Base-by-base conservation (phyloP, 2,888 invertebrate species). In the Ditylenchus weischeri region DNA sequence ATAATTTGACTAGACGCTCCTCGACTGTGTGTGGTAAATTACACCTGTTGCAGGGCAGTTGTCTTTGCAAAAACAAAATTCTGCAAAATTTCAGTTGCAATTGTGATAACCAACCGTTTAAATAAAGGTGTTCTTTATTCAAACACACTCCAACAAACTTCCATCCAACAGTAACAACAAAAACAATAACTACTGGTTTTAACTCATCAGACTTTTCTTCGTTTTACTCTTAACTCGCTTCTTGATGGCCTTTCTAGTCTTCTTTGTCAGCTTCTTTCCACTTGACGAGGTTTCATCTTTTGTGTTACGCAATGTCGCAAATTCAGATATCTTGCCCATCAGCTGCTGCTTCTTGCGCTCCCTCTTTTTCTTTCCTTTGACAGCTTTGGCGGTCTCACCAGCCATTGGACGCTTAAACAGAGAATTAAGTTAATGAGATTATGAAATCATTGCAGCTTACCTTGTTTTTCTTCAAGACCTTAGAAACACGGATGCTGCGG, bases 401-500 rank as follows among this genome's bases (percentile, higher is more conserved):
- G 59, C 59, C 23, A 59, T 11, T 15, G 38, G n/a, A 5, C 59
- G 23, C 59, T 59, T 13, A 36, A 59, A n/a, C n/a, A n/a, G n/a
- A n/a, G n/a, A 59, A 59, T 1, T 2, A 19, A 21, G 38, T 59
- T 43, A 43, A 43, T 13, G 15, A 43, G 1, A 7, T 38, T 8
- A 36, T 10, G 2, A 8, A 5, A 2, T 1, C 15, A 54, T n/a
- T 10, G 2, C 4, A 5, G 4, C 54, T 49, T 18, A 69, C 69
- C 69, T 71, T 64, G 18, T 71, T 62, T 38, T 71, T 71, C 57
- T 64, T 69, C 18, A 54, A 35, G 15, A 71, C 36, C 51, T 65
- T 70, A 15, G 71, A 71, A 7, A 71, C 47, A 29, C 70, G 54
- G 50, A 72, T 35, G 19, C 49, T 50, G n/a, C 73, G 69, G 11